Conservation (phyloP, 2,797 vertebrate species). For the Amblyraja radiata region DNA sequence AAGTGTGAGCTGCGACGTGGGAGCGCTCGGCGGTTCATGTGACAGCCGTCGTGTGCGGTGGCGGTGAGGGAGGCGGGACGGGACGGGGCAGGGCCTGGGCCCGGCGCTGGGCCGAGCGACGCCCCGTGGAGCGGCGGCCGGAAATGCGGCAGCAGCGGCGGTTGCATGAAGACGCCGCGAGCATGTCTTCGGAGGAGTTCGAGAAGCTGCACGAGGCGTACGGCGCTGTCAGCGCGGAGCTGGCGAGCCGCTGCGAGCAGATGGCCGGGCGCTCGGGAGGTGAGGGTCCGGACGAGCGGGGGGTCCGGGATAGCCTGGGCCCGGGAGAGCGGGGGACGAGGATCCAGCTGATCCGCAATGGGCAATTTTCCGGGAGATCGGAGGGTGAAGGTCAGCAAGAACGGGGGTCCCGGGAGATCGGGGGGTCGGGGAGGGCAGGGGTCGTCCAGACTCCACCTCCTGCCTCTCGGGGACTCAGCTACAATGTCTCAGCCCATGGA, state of each 20-base stretch:
- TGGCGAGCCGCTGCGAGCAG: slow-evolving; percentile 65
- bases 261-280: slow-evolving; percentile 61
- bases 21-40: too few species aligned
- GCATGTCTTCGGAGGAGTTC: slow-evolving; percentile 80
- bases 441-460: background rate
- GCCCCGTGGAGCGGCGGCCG: slow-evolving; percentile 28
- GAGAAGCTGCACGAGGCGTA: slow-evolving; percentile 88
- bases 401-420: too few species aligned
- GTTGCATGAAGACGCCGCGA: slow-evolving; percentile 35
- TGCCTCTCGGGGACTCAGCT: background rate
- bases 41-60: too few species aligned
- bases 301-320: too few species aligned
- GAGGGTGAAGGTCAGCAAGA: too few species aligned
- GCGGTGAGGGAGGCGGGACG: background rate
- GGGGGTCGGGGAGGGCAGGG: too few species aligned
- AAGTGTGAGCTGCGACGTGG: background rate
- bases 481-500: too few species aligned
- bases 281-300: slow-evolving; percentile 46
- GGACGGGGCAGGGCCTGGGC: slow-evolving; percentile 34
- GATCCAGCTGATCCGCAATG: too few species aligned
- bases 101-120: slow-evolving; percentile 38
- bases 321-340: too few species aligned
- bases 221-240: slow-evolving; percentile 65
- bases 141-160: slow-evolving; percentile 47
- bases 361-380: too few species aligned